Conservation (phyloP, 2,888 invertebrate species). For the Neuroscelio doddi region DNA sequence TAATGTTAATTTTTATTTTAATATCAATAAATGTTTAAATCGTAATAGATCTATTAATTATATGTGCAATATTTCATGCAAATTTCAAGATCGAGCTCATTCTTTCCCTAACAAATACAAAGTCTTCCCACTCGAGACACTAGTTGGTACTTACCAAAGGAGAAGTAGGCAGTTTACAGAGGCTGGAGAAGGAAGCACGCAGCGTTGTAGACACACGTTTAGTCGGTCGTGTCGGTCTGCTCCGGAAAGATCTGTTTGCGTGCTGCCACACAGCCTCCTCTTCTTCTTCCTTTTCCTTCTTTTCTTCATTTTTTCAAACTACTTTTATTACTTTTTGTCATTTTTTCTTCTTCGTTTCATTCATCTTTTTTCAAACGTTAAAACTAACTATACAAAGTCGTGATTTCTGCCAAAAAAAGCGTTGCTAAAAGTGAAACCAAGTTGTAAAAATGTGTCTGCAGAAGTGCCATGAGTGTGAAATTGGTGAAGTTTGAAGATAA, state of each 20-base stretch:
- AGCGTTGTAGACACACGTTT: slow-evolving; percentile 55
- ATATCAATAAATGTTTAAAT: too few species aligned
- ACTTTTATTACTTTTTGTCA: not conserved
- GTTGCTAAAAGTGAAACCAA: too few species aligned
- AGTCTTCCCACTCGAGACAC: slow-evolving; percentile 45
- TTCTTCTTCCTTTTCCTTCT: slow-evolving; percentile 6
- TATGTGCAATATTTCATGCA: slow-evolving; percentile 14
- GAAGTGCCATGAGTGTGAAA: not conserved
- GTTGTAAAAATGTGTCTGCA: too few species aligned
- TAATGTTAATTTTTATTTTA: too few species aligned
- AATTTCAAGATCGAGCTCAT: slow-evolving; percentile 34
- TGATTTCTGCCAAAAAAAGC: not conserved
- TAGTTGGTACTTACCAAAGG: slow-evolving; percentile 30
- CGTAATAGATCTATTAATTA: too few species aligned
- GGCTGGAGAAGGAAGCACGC: slow-evolving; percentile 54
- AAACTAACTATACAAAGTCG: not conserved
- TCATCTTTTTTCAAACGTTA: not conserved
- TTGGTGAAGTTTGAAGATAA: too few species aligned
- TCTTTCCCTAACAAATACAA: slow-evolving; percentile 28
- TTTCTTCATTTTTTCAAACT: not conserved
- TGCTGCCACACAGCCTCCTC: slow-evolving; percentile 7
- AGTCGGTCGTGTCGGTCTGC: slow-evolving; percentile 52
- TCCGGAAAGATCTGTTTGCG: slow-evolving; percentile 49
- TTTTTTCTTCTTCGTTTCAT: not conserved
- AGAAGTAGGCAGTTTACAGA: slow-evolving; percentile 48